phyloP scores from a whole-genome alignment of 2,113 vertebrate genomes.

The Pachypanchax playfairii region DNA sequence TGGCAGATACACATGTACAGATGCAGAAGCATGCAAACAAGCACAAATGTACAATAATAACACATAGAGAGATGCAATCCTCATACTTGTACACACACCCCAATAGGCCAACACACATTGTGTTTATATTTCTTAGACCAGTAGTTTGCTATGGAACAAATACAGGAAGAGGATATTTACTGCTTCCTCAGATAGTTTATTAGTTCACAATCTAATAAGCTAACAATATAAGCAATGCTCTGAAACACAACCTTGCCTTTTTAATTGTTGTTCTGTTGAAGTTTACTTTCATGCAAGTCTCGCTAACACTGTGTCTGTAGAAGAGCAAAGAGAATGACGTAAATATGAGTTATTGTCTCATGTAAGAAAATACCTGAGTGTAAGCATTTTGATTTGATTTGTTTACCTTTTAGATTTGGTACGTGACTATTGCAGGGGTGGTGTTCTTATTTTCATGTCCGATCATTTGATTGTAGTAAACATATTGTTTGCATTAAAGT shows the following conservation, averaged over 20 bases:
- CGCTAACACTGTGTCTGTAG: conserved; percentile 13
- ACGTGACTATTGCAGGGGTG: no score
- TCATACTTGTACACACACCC: conserved; percentile 11
- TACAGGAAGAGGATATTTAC: conserved; percentile 76
- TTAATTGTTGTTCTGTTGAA: conserved; percentile 18
- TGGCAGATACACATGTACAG: conserved; percentile 9
- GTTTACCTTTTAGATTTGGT: neutral
- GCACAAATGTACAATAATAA: conserved; percentile 32
- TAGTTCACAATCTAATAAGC: conserved; percentile 57
- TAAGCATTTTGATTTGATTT: neutral
- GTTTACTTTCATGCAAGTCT: conserved; percentile 39
- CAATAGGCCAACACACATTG: neutral
- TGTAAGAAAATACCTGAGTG: neutral
- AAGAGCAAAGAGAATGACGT: conserved; percentile 24
- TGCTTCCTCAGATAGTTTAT: conserved; percentile 60
- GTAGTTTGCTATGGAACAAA: conserved; percentile 61
- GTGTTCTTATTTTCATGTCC: no score
- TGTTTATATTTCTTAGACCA: conserved; percentile 53
- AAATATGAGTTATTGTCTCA: conserved; percentile 4
- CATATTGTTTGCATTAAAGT: no score
- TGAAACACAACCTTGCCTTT: conserved; percentile 19
- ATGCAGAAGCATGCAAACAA: conserved; percentile 22
- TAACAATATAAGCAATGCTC: conserved; percentile 37
- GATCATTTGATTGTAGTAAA: no score
- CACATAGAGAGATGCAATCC: conserved; percentile 22